Percentiles rank a stretch among this genome's conserved stretches.
These are phyloP conservation scores for Tenthredo mesomela DNA, from an alignment of 2,888 invertebrate species.

Conservation along the genomic window DNA sequence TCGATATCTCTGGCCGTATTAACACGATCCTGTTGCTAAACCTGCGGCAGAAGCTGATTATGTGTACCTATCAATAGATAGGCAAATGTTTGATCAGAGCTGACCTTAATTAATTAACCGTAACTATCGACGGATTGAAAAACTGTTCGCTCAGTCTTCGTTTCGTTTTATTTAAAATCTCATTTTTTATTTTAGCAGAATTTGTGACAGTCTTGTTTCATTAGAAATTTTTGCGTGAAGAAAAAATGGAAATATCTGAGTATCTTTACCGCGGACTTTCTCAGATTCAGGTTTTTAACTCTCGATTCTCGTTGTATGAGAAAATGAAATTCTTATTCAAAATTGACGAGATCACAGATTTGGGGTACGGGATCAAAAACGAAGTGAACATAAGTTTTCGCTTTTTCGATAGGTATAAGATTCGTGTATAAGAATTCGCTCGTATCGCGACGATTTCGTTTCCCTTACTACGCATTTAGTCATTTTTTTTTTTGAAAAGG, in stretches of 20 bases:
- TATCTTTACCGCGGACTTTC: too few relatives aligned
- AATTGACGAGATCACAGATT: not conserved
- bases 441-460: too few relatives aligned
- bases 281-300: not conserved
- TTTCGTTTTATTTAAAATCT: not conserved
- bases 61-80: not conserved
- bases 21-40: conserved; percentile 20
- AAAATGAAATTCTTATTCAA: not conserved
- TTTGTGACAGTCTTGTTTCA: not conserved
- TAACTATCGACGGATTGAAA: not conserved
- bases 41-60: not conserved
- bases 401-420: too few relatives aligned
- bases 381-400: not conserved
- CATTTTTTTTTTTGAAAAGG: too few relatives aligned
- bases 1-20: conserved; percentile 3
- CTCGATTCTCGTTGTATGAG: not conserved
- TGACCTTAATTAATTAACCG: not conserved
- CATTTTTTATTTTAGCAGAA: not conserved
- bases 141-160: not conserved
- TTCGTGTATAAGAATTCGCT: too few relatives aligned
- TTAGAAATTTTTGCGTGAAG: too few relatives aligned
- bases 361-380: not conserved
- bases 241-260: too few relatives aligned
- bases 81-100: not conserved
- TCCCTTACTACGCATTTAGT: too few relatives aligned